These are phyloP conservation scores for Tragopan temminckii DNA, from an alignment of 2,797 vertebrate species.

Conservation along the genomic window DNA sequence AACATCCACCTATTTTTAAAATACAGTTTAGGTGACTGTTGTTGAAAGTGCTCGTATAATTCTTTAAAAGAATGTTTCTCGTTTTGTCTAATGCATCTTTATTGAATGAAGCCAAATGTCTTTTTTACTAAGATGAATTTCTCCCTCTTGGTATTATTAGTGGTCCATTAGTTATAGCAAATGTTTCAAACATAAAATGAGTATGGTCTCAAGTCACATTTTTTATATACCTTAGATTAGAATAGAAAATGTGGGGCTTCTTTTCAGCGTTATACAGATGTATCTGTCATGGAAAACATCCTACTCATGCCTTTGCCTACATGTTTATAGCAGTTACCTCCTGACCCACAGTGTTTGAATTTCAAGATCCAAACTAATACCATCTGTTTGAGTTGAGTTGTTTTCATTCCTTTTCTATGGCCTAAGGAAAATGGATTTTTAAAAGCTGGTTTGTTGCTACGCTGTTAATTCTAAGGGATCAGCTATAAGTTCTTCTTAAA, in stretches of 20 bases:
- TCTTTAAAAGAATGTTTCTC: neutral
- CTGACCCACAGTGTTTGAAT: slow-evolving; percentile 43
- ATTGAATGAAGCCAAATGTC: neutral
- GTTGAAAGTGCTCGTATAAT: neutral
- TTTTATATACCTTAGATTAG: neutral
- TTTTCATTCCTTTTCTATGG: neutral
- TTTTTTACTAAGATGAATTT: neutral
- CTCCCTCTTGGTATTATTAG: neutral
- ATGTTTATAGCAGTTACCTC: slow-evolving; percentile 30
- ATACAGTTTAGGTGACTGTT: neutral
- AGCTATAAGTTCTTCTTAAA: slow-evolving; percentile 40
- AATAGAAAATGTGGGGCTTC: neutral
- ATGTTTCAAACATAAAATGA: neutral
- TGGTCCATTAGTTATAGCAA: neutral
- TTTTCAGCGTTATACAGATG: neutral
- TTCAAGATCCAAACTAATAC: slow-evolving; percentile 51
- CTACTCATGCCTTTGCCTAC: neutral
- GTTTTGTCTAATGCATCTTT: neutral
- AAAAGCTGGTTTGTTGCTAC: slow-evolving; percentile 12
- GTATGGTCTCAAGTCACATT: neutral
- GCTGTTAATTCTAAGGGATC: slow-evolving; percentile 37
- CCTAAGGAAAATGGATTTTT: slow-evolving; percentile 7
- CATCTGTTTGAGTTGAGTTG: slow-evolving; percentile 31
- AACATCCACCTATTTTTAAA: neutral
- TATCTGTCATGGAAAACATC: slow-evolving; percentile 16